Base-by-base conservation (phyloP, 2,888 invertebrate species). In the Ommatoiulus sabulosus region DNA sequence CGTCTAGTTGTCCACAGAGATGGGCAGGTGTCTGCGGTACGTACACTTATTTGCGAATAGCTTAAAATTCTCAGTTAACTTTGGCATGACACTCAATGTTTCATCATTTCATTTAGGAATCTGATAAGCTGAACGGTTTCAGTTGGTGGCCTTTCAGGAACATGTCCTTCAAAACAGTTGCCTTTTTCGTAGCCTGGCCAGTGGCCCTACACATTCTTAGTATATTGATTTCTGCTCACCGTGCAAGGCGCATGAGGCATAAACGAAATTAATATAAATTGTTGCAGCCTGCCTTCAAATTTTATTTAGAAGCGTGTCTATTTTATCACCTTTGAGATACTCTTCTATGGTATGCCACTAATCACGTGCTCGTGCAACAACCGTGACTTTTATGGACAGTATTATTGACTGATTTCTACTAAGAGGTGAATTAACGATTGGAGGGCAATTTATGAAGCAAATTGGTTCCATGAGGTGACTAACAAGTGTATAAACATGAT, bases 171-270 rank as follows among this genome's bases (percentile, higher is more conserved):
- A 93, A 44, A 93, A 93, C 95, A 0, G 92, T 95, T 87, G 91
- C 94, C 87, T 93, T 96, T 90, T 92, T 96, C 90, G 91, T 95
- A 44, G 90, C 94, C 89, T 96, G 96, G 96, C 96, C 96, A 6
- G 93, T 96, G 91, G 90, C 95, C 86, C 95, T 90, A 48, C 91
- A 91, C 80, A 90, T 91, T 72, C 88, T 91, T 8, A 90, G 72
- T 87, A 12, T 87, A 84, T 35, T 87, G 52, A 46, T 86, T 44
- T 48, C 87, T 52, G 87, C 87, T 5, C 87, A 24, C 20, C 87
- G 87, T 57, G 57, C 48, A 17, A 48, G 87, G 24, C 87, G 87
- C 20, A 48, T 48, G 44, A 85, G 85, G 85, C 85, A 46, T 44
- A 44, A 43, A 43, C n/a, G 44, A 8, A 72, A 72, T 72, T 72